Conservation (phyloP, 2,888 invertebrate species). For the Hydrotaea diabolus region DNA sequence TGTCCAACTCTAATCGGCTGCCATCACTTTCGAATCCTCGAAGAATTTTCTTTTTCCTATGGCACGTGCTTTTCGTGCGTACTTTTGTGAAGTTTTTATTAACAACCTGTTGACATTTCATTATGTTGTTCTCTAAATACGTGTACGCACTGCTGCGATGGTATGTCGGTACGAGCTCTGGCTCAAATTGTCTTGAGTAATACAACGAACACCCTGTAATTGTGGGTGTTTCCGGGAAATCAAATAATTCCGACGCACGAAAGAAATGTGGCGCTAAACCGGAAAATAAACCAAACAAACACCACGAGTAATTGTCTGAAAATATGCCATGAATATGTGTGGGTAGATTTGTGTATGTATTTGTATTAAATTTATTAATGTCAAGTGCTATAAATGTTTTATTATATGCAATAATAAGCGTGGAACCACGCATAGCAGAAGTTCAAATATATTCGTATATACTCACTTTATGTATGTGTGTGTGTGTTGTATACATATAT, state of each 20-base stretch:
- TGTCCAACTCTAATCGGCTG: too few species aligned
- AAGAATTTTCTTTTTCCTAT: too few species aligned
- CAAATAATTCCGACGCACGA: slow-evolving; percentile 2
- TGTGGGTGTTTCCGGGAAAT: not conserved
- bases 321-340: not conserved
- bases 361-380: not conserved
- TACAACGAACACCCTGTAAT: not conserved
- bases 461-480: slow-evolving; percentile 30
- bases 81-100: too few species aligned
- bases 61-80: too few species aligned
- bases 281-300: not conserved
- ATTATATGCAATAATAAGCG: not conserved
- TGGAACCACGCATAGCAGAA: not conserved
- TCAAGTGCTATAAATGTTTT: slow-evolving; percentile 14
- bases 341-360: not conserved
- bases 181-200: not conserved
- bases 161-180: too few species aligned
- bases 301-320: not conserved
- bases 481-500: too few species aligned
- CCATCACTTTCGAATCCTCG: too few species aligned
- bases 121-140: too few species aligned
- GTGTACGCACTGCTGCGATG: too few species aligned
- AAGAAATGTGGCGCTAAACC: not conserved
- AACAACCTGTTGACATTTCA: too few species aligned
- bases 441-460: slow-evolving; percentile 11